Percentiles rank a stretch among this genome's conserved stretches.
These are phyloP conservation scores for Plodia interpunctella DNA, from an alignment of 1,140 invertebrate species.

Conservation along the genomic window DNA sequence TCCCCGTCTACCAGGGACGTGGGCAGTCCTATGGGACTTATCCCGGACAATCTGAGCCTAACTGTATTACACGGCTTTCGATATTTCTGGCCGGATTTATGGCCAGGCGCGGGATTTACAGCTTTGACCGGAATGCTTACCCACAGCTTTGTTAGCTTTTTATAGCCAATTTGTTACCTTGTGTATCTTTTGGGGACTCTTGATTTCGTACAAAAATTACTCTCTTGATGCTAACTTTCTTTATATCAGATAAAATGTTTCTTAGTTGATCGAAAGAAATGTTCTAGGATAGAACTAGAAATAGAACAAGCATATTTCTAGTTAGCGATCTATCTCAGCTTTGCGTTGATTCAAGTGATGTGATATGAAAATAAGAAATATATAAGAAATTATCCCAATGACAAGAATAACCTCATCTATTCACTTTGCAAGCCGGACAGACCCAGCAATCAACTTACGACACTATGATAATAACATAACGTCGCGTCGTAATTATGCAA, in stretches of 20 bases:
- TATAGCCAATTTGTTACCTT: slow-evolving; percentile 67
- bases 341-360: too few species aligned
- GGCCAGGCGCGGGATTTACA: slow-evolving; percentile 53
- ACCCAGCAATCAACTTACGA: background rate
- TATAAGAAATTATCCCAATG: too few species aligned
- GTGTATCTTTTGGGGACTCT: slow-evolving; percentile 54
- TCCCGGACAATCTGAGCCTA: slow-evolving; percentile 38
- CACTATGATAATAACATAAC: too few species aligned
- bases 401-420: too few species aligned
- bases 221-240: slow-evolving; percentile 35
- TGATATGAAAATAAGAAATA: too few species aligned
- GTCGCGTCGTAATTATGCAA: too few species aligned
- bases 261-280: too few species aligned
- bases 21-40: slow-evolving; percentile 19
- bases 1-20: slow-evolving; percentile 8
- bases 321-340: too few species aligned
- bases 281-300: too few species aligned
- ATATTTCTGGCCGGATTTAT: slow-evolving; percentile 63
- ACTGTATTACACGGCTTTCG: slow-evolving; percentile 56
- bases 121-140: slow-evolving; percentile 64
- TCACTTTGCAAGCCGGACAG: too few species aligned
- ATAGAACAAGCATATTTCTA: too few species aligned
- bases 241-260: too few species aligned
- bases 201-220: slow-evolving; percentile 47
- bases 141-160: slow-evolving; percentile 65